A percentile compares a stretch with the other conserved stretches of the same genome.
Evolutionary conservation across 2,797 vertebrate species (phyloP).

Genomic region (Clarias laeviceps): DNA sequence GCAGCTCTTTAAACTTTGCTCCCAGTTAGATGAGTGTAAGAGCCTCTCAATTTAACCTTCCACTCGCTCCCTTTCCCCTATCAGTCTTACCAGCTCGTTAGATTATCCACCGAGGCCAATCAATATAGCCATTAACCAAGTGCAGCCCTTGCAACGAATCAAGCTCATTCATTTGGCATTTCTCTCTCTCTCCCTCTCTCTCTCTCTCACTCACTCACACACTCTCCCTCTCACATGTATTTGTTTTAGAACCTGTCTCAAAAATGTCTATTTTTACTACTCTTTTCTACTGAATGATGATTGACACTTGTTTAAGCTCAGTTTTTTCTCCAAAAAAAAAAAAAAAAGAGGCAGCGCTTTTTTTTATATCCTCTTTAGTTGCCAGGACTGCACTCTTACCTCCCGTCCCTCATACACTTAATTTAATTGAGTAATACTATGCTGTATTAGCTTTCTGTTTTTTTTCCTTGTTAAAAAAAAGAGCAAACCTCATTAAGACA

Average conservation of each 20-base stretch:
- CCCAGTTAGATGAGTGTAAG: conserved; percentile 46
- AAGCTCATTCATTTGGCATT: conserved; percentile 58
- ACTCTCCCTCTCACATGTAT: background rate
- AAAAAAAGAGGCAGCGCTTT: background rate
- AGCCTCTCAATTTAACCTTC: conserved; percentile 50
- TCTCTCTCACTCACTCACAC: background rate
- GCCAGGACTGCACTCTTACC: background rate
- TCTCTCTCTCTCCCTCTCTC: background rate
- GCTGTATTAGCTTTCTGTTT: conserved; percentile 42
- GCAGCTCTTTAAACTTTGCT: conserved; percentile 36
- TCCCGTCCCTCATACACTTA: conserved; percentile 51
- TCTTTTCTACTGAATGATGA: conserved; percentile 1
- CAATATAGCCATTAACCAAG: conserved; percentile 74
- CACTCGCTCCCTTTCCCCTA: conserved; percentile 39
- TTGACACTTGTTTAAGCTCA: background rate
- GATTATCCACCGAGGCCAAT: conserved; percentile 70
- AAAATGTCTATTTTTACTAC: background rate
- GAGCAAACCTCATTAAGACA: conserved; percentile 78
- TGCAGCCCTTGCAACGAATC: conserved; percentile 67
- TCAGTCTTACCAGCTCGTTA: conserved; percentile 66
- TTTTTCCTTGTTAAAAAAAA: conserved; percentile 50
- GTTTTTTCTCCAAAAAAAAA: background rate
- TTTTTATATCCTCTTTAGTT: conserved; percentile 2
- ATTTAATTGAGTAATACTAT: conserved; percentile 67
- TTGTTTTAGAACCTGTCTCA: background rate